Base-by-base conservation (phyloP, 1,140 invertebrate species). In the Drosophila kikkawai region DNA sequence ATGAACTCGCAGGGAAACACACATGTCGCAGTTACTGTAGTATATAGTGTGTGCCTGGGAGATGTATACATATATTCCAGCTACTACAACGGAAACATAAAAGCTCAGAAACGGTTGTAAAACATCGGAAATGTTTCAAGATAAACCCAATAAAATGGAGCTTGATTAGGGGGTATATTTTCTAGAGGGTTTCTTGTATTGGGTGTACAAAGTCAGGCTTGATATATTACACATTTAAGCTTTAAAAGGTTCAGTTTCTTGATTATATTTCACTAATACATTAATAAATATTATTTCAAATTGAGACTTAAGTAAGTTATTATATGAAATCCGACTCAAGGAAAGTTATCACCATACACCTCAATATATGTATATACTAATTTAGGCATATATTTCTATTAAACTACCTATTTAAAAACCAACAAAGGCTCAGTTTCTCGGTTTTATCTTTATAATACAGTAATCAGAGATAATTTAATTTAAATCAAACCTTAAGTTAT, bases 51-150 rank as follows among this genome's bases (percentile, higher is more conserved):
- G 6, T 51, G n/a, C 8, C 17, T 50, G 8, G 3, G 29, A 34
- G 5, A 51, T 32, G 13, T 17, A 22, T 45, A 12, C 45, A 48
- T 59, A 65, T 88, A 69, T 70, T 77, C 17, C 55, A 61, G 50
- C 45, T 44, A 75, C 41, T 55, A 58, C 68, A 80, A 88, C 80
- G 77, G 84, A 78, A 87, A 80, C 84, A 78, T 83, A 82, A 83
- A 78, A 78, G 82, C 73, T 71, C 55, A 75, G 58, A 55, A 83
- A 78, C 76, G 76, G 71, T 80, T 83, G 58, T 88, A 66, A 83
- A 80, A 79, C 55, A 83, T 77, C 61, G 77, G 69, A 77, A 88
- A 88, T 87, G 80, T 78, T 76, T 65, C 29, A 63, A 56, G 68
- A 86, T 79, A 79, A 75, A 17, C 44, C 13, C 32, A 4, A 45